Evolutionary conservation across 1,140 invertebrate genomes (phyloP).

Genomic region (Meteorus sp.): DNA sequence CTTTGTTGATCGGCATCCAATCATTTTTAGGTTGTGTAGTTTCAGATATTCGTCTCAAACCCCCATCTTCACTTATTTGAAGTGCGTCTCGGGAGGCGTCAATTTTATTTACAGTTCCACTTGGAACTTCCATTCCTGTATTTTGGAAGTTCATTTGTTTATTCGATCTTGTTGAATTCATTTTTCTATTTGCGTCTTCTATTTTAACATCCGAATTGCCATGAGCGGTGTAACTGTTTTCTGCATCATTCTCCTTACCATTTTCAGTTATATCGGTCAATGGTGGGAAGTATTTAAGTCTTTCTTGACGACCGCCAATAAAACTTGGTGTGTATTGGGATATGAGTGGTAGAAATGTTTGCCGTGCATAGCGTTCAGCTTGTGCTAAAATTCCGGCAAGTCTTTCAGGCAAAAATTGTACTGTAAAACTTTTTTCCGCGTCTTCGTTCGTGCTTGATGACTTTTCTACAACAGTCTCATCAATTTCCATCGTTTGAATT

Average conservation of each 20-base stretch:
- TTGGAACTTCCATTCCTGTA: neutral
- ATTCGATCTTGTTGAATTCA: neutral
- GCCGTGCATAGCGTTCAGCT: constrained; percentile 77
- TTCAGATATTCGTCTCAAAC: neutral
- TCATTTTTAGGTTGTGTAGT: constrained; percentile 9
- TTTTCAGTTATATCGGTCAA: constrained; percentile 33
- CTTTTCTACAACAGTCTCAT: neutral
- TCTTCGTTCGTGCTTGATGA: constrained; percentile 36
- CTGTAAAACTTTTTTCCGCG: constrained; percentile 61
- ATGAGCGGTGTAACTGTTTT: neutral
- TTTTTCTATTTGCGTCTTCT: neutral
- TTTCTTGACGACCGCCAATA: constrained; percentile 43
- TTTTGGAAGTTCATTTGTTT: neutral
- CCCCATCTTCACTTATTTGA: too few species aligned
- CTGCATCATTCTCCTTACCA: too few species aligned
- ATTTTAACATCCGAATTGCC: neutral
- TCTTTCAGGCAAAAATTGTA: constrained; percentile 76
- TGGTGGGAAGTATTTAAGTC: constrained; percentile 54
- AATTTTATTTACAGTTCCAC: too few species aligned
- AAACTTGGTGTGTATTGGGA: constrained; percentile 73
- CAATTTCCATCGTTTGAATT: neutral
- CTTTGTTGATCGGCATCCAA: constrained; percentile 26
- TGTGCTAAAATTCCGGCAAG: constrained; percentile 76
- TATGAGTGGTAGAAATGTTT: constrained; percentile 72
- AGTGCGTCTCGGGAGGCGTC: too few species aligned